phyloP scores from a whole-genome alignment of 2,797 vertebrate species.

The Etheostoma perlongum region DNA sequence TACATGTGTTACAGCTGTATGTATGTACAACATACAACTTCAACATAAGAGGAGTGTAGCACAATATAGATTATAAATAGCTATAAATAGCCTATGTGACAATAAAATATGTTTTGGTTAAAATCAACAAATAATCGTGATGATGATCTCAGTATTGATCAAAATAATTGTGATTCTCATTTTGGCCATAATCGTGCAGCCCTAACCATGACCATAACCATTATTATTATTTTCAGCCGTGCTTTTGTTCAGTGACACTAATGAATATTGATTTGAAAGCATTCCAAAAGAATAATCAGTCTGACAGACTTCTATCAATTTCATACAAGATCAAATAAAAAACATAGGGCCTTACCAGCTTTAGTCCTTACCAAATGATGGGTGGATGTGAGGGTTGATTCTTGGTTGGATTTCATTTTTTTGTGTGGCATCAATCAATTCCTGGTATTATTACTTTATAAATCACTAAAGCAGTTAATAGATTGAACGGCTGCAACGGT shows the following conservation, averaged over 20 bases:
- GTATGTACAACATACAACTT: no score
- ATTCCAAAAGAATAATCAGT: not conserved
- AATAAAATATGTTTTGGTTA: no score
- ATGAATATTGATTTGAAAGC: constrained; percentile 41
- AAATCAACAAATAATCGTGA: no score
- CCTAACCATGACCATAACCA: not conserved
- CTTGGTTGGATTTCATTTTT: not conserved
- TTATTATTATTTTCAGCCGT: not conserved
- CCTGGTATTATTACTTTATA: not conserved
- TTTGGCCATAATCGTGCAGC: not conserved
- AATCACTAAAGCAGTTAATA: not conserved
- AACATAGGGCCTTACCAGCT: not conserved
- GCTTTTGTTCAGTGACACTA: constrained; percentile 5
- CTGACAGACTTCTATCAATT: not conserved
- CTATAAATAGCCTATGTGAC: no score
- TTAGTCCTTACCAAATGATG: not conserved
- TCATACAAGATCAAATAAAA: not conserved
- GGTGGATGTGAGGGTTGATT: not conserved
- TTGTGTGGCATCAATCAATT: not conserved
- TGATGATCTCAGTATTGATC: no score
- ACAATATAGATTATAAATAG: no score
- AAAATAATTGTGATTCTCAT: not conserved
- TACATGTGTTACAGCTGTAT: no score
- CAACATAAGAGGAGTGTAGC: no score
- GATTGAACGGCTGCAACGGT: not conserved